These are phyloP conservation scores for Mionectes olivaceus DNA, from an alignment of 2,797 vertebrate genomes.

Conservation along the genomic window DNA sequence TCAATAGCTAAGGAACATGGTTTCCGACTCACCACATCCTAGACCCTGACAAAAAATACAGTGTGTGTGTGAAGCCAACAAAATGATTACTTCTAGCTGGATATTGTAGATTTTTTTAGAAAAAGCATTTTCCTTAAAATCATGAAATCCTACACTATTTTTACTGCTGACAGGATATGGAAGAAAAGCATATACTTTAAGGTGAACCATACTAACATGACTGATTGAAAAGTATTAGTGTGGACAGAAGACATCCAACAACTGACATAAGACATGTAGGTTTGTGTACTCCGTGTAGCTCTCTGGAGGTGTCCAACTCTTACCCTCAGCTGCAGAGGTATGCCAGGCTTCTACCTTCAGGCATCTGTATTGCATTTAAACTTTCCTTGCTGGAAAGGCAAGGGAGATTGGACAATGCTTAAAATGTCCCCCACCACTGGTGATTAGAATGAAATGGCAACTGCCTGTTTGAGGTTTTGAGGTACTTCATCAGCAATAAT, in stretches of 20 bases:
- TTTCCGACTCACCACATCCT: neutral
- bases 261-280: accelerated
- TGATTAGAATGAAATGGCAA: neutral
- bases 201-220: accelerated
- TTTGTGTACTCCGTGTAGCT: accelerated
- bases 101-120: neutral
- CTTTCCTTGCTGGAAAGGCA: neutral
- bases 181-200: neutral
- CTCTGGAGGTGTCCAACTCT: neutral
- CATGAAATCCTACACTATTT: neutral
- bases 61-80: neutral
- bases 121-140: neutral
- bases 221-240: neutral
- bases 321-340: neutral
- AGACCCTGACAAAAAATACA: neutral
- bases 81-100: neutral
- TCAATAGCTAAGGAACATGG: neutral
- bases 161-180: neutral
- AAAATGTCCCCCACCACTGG: neutral
- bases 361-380: neutral
- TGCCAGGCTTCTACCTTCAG: neutral
- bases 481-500: neutral
- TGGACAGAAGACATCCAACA: neutral
- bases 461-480: neutral
- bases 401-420: neutral